Percentiles rank a stretch among this genome's conserved stretches.
phyloP scores from a whole-genome alignment of 2,888 invertebrate species.

The Sthenelais limicola region DNA sequence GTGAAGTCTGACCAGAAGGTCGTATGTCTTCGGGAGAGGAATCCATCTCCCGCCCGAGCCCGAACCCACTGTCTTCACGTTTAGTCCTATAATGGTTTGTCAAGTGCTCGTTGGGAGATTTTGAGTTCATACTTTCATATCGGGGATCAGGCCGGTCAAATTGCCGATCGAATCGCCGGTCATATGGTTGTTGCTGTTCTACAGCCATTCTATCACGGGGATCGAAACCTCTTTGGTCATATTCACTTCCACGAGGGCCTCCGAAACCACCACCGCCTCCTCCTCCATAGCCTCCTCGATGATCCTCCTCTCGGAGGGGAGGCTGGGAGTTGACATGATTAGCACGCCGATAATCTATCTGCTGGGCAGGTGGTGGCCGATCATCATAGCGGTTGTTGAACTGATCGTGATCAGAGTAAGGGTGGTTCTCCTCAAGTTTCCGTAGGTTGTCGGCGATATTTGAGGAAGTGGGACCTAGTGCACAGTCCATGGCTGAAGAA shows the following conservation, averaged over 20 bases:
- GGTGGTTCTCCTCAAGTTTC: constrained; percentile 19
- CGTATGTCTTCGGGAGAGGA: constrained; percentile 25
- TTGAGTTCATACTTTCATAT: too few species aligned
- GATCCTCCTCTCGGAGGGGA: not conserved
- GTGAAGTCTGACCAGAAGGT: not conserved
- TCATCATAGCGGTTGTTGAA: constrained; percentile 13
- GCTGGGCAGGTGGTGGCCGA: not conserved
- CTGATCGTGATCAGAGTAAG: constrained; percentile 28
- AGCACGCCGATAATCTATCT: not conserved
- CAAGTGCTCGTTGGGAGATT: too few species aligned
- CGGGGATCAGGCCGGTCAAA: too few species aligned
- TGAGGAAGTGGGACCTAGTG: constrained; percentile 43
- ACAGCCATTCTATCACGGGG: not conserved
- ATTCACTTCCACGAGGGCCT: not conserved
- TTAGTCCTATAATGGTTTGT: constrained; percentile 45
- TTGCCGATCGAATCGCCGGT: too few species aligned
- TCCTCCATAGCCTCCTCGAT: constrained; percentile 14
- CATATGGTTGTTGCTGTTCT: too few species aligned
- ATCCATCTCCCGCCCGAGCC: constrained; percentile 60
- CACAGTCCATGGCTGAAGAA: constrained; percentile 47
- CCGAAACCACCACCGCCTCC: not conserved
- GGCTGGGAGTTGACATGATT: not conserved
- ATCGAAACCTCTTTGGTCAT: not conserved
- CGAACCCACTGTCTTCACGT: constrained; percentile 65
- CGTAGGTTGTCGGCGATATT: constrained; percentile 36